Base-by-base conservation (phyloP, 2,113 vertebrate species). In the Percopsis transmontana region DNA sequence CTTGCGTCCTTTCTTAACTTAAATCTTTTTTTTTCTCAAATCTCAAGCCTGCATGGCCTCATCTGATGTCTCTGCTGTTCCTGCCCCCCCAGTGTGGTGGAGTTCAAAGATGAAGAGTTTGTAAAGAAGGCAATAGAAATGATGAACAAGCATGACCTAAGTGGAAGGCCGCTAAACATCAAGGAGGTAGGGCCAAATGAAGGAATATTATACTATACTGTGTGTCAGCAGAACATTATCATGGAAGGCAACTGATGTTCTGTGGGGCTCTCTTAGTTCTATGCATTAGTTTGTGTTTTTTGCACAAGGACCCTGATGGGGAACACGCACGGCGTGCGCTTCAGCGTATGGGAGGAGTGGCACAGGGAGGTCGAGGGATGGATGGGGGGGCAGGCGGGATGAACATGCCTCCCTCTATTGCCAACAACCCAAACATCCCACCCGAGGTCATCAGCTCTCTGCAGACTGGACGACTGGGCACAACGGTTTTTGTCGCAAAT, bases 21-120 rank as follows among this genome's bases (percentile, higher is more conserved):
- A 0, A 58, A 6, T 18, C 21, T 3, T 10, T 12, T 20, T 54
- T 3, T 12, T 33, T 24, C 14, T 15, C 39, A 1, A 5, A 27
- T 44, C 4, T 76, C 0, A 0, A 12, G 1, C 16, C 11, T 61
- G 1, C 21, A 41, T 58, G 12, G 7, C 56, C 24, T 66, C 20
- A 62, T 44, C 7, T 18, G 76, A 73, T 68, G 5, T 9, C 44
- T 71, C 2, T 18, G 2, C 14, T 78, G 23, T 69, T 19, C 14
- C 18, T 65, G 3, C 4, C 72, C 80, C 52, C 67, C 68, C 90
- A 99, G 97, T 87, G 96, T 99, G 85, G 97, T 99, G 77, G 97
- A 99, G 90, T 99, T 99, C 87, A 99, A 95, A 94, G 96, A 98
- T 90, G 96, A 96, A 88, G 97, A 99, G 84, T 99, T 97, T 93